Base-by-base conservation (phyloP, 2,888 invertebrate species). In the Machimus atricapillus region DNA sequence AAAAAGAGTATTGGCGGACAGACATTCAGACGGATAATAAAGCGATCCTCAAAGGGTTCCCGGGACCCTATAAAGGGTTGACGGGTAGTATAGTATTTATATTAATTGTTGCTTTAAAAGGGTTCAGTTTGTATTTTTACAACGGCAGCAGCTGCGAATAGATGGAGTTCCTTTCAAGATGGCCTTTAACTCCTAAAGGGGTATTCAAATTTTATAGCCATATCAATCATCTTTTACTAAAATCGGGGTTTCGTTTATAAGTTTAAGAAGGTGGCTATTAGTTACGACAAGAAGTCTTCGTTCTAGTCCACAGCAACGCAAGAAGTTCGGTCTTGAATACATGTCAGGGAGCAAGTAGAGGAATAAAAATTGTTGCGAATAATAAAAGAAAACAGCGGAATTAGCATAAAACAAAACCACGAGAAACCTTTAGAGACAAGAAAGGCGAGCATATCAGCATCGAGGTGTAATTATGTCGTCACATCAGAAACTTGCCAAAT, bases 391-490 rank as follows among this genome's bases (percentile, higher is more conserved):
- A 74, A 85, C 85, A 73, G 74, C 74, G 27, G 85, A 85, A 85
- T 85, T 74, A 74, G 85, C 85, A 85, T 85, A 85, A 85, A 85
- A 85, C 74, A 85, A 85, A 82, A 85, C 43, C 81, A 85, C 43
- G 43, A 73, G 46, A 46, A 66, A 66, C 31, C 82, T 58, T 83
- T 66, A 66, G 85, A 66, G 58, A 52, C 52, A 66, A 27, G 82
- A 66, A 82, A 58, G 56, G 82, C 82, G 85, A 85, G 85, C 82
- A 83, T 83, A 85, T 85, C 74, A 85, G 74, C 74, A 85, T 74
- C 37, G 23, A 85, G 85, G 85, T 85, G 85, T 86, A 86, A 86
- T 86, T 86, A 86, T 86, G 76, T 86, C 77, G 77, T 86, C 86
- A 86, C 56, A 86, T 86, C 77, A 77, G 86, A 86, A 86, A 86